Conservation (phyloP, 2,888 invertebrate species). For the Aleiodes leptofemur region DNA sequence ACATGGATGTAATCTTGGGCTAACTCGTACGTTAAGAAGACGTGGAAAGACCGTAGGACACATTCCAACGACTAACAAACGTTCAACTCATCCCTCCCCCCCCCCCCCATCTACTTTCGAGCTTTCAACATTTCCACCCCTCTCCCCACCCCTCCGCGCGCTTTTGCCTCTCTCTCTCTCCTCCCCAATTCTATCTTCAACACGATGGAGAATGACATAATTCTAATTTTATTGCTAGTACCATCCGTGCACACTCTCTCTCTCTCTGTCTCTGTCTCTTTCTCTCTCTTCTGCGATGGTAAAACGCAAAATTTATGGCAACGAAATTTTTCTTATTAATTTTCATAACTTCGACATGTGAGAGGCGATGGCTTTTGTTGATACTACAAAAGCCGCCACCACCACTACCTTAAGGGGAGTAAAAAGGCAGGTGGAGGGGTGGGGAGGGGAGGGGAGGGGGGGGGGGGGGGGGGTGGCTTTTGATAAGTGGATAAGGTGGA, state of each 20-base stretch:
- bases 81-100: slow-evolving; percentile 52
- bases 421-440: not conserved
- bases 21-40: slow-evolving; percentile 71
- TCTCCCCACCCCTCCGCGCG: slow-evolving; percentile 15
- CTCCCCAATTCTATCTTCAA: slow-evolving; percentile 38
- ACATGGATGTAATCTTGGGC: slow-evolving; percentile 73
- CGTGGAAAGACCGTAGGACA: slow-evolving; percentile 60
- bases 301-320: slow-evolving; percentile 67
- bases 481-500: not conserved
- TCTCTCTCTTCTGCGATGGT: slow-evolving; percentile 52
- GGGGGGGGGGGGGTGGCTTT: not conserved
- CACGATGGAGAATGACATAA: slow-evolving; percentile 65
- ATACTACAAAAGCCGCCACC: slow-evolving; percentile 63
- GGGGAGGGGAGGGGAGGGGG: too few relatives aligned
- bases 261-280: slow-evolving; percentile 43
- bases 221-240: slow-evolving; percentile 73
- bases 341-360: slow-evolving; percentile 75
- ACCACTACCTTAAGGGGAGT: slow-evolving; percentile 11
- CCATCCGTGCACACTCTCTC: slow-evolving; percentile 59
- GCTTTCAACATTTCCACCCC: slow-evolving; percentile 25
- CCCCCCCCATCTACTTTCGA: slow-evolving; percentile 10
- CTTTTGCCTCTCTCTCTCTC: slow-evolving; percentile 36
- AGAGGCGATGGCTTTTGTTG: slow-evolving; percentile 48
- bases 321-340: slow-evolving; percentile 74
- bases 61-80: slow-evolving; percentile 73